Evolutionary conservation across 92 coral and sea anemone genomes (phyloP), one percentile per base, ranked within the genome.

Genomic region (Porites cylindrica): DNA sequence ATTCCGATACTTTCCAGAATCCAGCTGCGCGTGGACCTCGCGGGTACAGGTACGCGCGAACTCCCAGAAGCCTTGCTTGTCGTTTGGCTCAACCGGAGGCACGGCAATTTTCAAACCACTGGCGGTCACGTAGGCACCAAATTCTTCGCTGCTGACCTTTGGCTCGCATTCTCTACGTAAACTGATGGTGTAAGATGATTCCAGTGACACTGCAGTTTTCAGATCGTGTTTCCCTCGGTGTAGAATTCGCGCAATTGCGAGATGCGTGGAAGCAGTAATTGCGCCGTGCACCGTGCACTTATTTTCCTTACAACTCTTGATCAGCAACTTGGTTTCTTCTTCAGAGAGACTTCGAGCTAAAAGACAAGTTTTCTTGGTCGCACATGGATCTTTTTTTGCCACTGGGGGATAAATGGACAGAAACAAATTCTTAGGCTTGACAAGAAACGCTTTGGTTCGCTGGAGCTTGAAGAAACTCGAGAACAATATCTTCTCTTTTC

Each of bases 241-340:
- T 16, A 82, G 68, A 58, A 82, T 51, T 52, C 67, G 86, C 52
- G 70, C 77, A 11, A 83, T 73, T 32, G 87, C 87, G 32, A 53
- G 73, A 64, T 76, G 69, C 14, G 71, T 50, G 18, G 89, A 66
- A 51, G 89, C 89, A 8, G 84, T 77, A 8, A 85, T 64, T 9
- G 85, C 85, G 1, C 89, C 89, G 8, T 85, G 85, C 10, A 85
- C 89, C 2, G 89, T 85, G 74, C 89, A 85, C 51, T 66, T 77
- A 54, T 77, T 85, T 17, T 61, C 89, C n/a, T 77, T 85, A 10
- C 89, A 47, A 6, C 56, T 51, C 24, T 20, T 66, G 2, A 85
- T n/a, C 23, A 85, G 19, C 62, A 16, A 4, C 43, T 10, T 61
- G 19, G 85, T 85, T 77, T 85, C 89, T 14, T 85, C 85, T 52